Evolutionary conservation across 1,140 invertebrate species (phyloP).

Genomic region (Drosophila simulans): DNA sequence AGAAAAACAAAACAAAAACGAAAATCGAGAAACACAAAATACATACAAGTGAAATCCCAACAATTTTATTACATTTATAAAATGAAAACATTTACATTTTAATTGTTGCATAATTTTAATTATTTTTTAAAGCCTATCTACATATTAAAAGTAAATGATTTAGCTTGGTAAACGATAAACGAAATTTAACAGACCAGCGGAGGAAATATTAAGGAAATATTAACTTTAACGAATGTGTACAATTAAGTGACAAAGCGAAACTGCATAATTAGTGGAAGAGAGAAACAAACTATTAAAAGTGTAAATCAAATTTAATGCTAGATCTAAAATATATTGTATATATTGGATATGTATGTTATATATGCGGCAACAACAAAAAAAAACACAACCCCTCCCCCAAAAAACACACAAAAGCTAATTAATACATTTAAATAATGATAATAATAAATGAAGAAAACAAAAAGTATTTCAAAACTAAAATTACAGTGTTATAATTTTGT

Average conservation of each 20-base stretch:
- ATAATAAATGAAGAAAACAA: constrained; percentile 64
- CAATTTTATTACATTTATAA: constrained; percentile 84
- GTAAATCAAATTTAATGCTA: constrained; percentile 81
- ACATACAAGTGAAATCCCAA: constrained; percentile 65
- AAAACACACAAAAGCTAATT: constrained; percentile 62
- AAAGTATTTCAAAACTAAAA: constrained; percentile 69
- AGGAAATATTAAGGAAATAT: constrained; percentile 48
- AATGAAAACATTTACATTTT: constrained; percentile 83
- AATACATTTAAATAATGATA: constrained; percentile 73
- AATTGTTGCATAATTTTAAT: constrained; percentile 84
- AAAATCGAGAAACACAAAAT: constrained; percentile 49
- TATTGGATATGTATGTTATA: constrained; percentile 79
- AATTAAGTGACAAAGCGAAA: constrained; percentile 39
- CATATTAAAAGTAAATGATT: constrained; percentile 57
- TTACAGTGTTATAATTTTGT: constrained; percentile 36
- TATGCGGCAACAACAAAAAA: constrained; percentile 69
- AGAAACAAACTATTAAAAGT: constrained; percentile 80
- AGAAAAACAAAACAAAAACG: constrained; percentile 59
- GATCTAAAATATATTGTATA: constrained; percentile 74
- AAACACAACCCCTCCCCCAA: constrained; percentile 49
- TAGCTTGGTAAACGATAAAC: constrained; percentile 56
- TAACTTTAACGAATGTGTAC: constrained; percentile 46
- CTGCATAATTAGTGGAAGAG: constrained; percentile 53
- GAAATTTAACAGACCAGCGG: constrained; percentile 40
- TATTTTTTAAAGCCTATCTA: constrained; percentile 76